Conservation (phyloP, 2,797 vertebrate genomes). For the Odontamblyopus lacepedii region DNA sequence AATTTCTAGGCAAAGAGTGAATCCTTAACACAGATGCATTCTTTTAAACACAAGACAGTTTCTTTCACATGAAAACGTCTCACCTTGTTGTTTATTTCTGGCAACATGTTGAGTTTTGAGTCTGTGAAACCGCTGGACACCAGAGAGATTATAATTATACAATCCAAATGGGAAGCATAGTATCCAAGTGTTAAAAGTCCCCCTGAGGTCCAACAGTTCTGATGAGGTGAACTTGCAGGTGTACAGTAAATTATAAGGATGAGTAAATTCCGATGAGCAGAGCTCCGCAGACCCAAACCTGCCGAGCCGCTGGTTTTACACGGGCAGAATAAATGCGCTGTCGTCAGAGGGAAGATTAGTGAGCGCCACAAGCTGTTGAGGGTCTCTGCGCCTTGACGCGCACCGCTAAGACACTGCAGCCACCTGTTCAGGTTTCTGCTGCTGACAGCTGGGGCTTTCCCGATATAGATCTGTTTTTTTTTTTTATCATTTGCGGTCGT, state of each 20-base stretch:
- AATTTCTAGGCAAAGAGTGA: background rate
- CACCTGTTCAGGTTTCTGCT: slow-evolving; percentile 77
- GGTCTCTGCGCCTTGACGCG: slow-evolving; percentile 62
- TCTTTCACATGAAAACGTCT: slow-evolving; percentile 26
- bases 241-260: slow-evolving; percentile 16
- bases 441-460: slow-evolving; percentile 67
- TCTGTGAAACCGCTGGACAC: slow-evolving; percentile 30
- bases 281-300: slow-evolving; percentile 27
- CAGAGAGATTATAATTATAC: slow-evolving; percentile 43
- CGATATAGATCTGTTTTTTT: slow-evolving; percentile 66
- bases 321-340: slow-evolving; percentile 48
- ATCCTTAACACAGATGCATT: background rate
- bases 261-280: slow-evolving; percentile 49
- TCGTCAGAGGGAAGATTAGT: slow-evolving; percentile 76
- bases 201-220: slow-evolving; percentile 12
- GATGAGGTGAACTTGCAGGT: slow-evolving; percentile 14
- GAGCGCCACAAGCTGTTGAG: slow-evolving; percentile 64
- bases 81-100: slow-evolving; percentile 84
- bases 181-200: slow-evolving; percentile 40
- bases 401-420: slow-evolving; percentile 43
- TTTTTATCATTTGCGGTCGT: slow-evolving; percentile 49
- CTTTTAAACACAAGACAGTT: background rate
- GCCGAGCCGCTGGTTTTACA: slow-evolving; percentile 51
- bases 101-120: slow-evolving; percentile 70
- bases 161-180: slow-evolving; percentile 56